These are phyloP conservation scores for Onychomys leucogaster DNA, from an alignment of 2,797 vertebrate species.

Conservation along the genomic window DNA sequence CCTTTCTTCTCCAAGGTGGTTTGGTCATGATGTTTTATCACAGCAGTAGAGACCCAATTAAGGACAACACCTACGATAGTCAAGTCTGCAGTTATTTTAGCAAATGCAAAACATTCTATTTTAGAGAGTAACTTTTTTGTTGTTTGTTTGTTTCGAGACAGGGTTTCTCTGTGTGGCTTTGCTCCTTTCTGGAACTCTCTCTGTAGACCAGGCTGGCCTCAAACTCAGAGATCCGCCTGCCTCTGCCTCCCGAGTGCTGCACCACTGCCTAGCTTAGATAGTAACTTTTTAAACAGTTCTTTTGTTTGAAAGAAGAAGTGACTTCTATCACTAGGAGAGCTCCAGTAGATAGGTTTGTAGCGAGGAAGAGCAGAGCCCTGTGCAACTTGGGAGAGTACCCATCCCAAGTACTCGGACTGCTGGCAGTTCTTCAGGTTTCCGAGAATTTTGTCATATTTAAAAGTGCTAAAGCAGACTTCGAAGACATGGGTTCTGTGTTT, in stretches of 20 bases:
- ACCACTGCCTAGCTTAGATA: background rate
- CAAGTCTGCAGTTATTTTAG: slow-evolving; percentile 45
- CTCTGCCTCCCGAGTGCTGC: too few species aligned
- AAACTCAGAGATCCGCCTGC: too few species aligned
- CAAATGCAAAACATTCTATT: slow-evolving; percentile 15
- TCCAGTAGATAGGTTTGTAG: background rate
- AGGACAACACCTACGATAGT: background rate
- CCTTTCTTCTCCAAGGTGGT: background rate
- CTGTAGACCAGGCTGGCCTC: too few species aligned
- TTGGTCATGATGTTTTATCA: background rate
- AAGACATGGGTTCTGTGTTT: slow-evolving; percentile 20
- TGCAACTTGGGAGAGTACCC: slow-evolving; percentile 1
- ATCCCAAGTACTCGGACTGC: background rate
- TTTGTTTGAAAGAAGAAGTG: slow-evolving; percentile 22
- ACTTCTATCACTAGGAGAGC: slow-evolving; percentile 14
- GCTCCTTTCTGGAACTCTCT: too few species aligned
- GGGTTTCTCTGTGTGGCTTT: too few species aligned
- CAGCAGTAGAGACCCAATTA: background rate
- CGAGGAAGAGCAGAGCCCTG: background rate
- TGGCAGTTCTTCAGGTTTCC: slow-evolving; percentile 4
- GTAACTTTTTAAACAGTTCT: background rate
- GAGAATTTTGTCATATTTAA: background rate
- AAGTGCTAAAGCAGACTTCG: slow-evolving; percentile 42
- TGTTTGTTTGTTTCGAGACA: too few species aligned
- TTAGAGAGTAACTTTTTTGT: background rate